Conservation (phyloP, 2,888 invertebrate species). For the Agriopis leucophaearia region DNA sequence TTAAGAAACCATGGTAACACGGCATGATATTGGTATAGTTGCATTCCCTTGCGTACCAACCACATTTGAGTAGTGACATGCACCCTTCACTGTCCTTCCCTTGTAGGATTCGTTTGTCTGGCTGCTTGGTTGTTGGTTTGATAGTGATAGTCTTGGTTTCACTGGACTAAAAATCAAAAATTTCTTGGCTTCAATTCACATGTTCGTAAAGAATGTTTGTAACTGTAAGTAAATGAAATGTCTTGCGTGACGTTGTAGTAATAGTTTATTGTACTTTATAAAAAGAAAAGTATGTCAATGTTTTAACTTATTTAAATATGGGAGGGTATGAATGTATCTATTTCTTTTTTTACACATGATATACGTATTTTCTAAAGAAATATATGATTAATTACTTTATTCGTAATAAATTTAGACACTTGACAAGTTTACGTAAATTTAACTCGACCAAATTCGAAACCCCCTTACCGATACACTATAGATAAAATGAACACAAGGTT, state of each 20-base stretch:
- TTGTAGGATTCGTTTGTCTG: constrained; percentile 44
- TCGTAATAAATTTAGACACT: background rate
- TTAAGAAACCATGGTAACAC: constrained; percentile 64
- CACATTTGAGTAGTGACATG: constrained; percentile 61
- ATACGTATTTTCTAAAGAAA: no score
- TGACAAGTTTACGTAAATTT: background rate
- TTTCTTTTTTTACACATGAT: no score
- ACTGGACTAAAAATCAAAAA: constrained; percentile 3
- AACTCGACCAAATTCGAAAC: constrained; percentile 2
- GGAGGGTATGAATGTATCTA: background rate
- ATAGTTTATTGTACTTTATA: constrained; percentile 9
- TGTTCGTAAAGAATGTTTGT: constrained; percentile 15
- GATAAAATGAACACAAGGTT: constrained; percentile 40
- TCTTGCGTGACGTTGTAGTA: constrained; percentile 7
- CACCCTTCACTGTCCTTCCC: constrained; percentile 59
- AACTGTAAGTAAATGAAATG: background rate
- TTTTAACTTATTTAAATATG: background rate
- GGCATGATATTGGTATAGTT: constrained; percentile 72
- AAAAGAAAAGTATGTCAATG: background rate
- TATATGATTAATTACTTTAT: background rate
- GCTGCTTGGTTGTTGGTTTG: constrained; percentile 55
- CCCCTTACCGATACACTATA: constrained; percentile 14
- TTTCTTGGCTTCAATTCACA: constrained; percentile 9
- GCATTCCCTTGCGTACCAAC: constrained; percentile 68
- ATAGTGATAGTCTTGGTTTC: constrained; percentile 39